Evolutionary conservation across 2,797 vertebrate genomes (phyloP).

Genomic region (Pangasius mekongensis): DNA sequence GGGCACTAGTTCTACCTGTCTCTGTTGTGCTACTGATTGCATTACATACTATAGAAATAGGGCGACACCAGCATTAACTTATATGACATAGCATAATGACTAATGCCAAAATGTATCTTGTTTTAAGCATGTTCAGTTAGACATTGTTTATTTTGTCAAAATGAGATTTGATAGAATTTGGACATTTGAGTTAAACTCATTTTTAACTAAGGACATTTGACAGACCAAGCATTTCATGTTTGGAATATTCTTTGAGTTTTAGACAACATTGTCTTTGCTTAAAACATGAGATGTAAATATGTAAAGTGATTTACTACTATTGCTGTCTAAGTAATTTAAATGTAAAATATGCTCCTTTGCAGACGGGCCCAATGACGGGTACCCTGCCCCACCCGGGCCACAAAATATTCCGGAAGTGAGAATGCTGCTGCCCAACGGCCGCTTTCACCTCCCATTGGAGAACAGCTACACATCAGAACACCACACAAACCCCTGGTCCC

Average conservation of each 20-base stretch:
- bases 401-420: slow-evolving; percentile 98
- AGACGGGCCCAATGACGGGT: slow-evolving; percentile 97
- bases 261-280: not conserved
- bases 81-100: not conserved
- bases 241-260: not conserved
- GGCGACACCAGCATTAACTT: slow-evolving; percentile 3
- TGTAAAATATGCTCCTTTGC: slow-evolving; percentile 62
- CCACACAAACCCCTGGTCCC: slow-evolving; percentile 93
- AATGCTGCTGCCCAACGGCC: slow-evolving; percentile 79
- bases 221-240: not conserved
- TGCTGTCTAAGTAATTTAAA: not conserved
- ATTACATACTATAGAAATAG: not conserved
- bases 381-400: slow-evolving; percentile 91
- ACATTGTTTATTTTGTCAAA: not conserved
- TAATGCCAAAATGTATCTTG: not conserved
- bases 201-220: not conserved
- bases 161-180: not conserved
- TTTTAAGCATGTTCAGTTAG: slow-evolving; percentile 21
- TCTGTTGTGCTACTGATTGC: not conserved
- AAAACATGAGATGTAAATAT: not conserved
- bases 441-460: slow-evolving; percentile 90
- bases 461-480: slow-evolving; percentile 94
- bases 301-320: not conserved
- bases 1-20: slow-evolving; percentile 6
- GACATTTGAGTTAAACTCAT: not conserved